Evolutionary conservation across 2,888 invertebrate genomes (phyloP).

Genomic region (Heliconius aoede): DNA sequence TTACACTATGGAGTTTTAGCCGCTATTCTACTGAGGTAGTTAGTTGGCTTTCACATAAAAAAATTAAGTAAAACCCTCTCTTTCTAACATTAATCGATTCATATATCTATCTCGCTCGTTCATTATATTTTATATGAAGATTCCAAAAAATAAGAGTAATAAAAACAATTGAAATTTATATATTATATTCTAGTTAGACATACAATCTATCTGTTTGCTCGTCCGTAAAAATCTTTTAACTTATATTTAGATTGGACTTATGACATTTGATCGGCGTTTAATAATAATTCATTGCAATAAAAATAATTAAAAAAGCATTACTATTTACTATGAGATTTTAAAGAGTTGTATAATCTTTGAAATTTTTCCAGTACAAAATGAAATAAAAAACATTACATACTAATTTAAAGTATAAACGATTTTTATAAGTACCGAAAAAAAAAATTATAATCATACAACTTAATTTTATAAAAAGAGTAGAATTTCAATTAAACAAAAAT

Average conservation of each 20-base stretch:
- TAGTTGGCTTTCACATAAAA: background rate
- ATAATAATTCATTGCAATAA: conserved; percentile 1
- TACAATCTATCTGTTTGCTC: background rate
- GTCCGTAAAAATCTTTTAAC: conserved; percentile 5
- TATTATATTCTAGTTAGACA: background rate
- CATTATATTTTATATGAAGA: background rate
- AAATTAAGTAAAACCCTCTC: background rate
- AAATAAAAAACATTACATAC: background rate
- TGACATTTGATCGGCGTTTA: conserved; percentile 12
- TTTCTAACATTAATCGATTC: background rate
- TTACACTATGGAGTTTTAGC: conserved; percentile 2
- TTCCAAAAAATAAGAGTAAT: background rate
- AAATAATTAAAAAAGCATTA: background rate
- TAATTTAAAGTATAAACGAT: background rate
- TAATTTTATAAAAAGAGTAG: background rate
- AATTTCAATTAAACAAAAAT: background rate
- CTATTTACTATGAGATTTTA: background rate
- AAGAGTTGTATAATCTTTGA: background rate
- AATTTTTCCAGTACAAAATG: background rate
- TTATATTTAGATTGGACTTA: conserved; percentile 24
- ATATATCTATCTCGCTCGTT: background rate
- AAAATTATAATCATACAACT: background rate
- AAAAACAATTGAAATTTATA: background rate
- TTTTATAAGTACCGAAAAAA: conserved; percentile 8
- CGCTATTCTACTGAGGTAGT: conserved; percentile 17